phyloP scores from a whole-genome alignment of 2,113 vertebrate species.

The Antigone vipio region DNA sequence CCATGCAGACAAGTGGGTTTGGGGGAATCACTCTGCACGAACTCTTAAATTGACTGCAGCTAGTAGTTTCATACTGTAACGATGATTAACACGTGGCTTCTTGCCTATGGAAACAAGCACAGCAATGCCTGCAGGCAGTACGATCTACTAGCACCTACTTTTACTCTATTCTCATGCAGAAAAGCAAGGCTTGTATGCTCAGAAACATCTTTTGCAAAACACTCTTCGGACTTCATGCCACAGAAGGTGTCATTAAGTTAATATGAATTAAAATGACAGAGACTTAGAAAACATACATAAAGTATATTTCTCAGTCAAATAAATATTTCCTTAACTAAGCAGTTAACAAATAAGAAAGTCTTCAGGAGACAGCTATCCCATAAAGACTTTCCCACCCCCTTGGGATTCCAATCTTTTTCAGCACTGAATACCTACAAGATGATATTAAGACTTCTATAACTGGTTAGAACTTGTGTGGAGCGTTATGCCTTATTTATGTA shows the following conservation, averaged over 20 bases:
- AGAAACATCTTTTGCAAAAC: not conserved
- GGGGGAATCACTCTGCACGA: not conserved
- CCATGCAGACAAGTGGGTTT: not conserved
- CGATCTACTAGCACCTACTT: not conserved
- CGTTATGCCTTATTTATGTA: not conserved
- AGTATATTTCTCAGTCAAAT: not conserved
- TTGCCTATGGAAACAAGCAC: not conserved
- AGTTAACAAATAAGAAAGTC: not conserved
- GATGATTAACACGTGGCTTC: not conserved
- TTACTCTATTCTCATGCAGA: not conserved
- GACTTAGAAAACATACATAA: not conserved
- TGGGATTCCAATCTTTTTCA: not conserved
- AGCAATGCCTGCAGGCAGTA: not conserved
- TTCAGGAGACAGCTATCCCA: not conserved
- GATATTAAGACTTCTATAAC: not conserved
- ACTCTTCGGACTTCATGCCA: not conserved
- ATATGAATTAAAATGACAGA: not conserved
- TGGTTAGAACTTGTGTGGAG: not conserved
- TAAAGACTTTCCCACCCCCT: not conserved
- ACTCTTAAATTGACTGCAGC: not conserved
- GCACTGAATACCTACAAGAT: not conserved
- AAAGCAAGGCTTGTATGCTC: not conserved
- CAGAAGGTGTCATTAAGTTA: not conserved
- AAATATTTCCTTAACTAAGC: not conserved
- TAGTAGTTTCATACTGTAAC: not conserved